These are phyloP conservation scores for Chascanopsetta lugubris DNA, from an alignment of 2,113 vertebrate species.

Conservation along the genomic window DNA sequence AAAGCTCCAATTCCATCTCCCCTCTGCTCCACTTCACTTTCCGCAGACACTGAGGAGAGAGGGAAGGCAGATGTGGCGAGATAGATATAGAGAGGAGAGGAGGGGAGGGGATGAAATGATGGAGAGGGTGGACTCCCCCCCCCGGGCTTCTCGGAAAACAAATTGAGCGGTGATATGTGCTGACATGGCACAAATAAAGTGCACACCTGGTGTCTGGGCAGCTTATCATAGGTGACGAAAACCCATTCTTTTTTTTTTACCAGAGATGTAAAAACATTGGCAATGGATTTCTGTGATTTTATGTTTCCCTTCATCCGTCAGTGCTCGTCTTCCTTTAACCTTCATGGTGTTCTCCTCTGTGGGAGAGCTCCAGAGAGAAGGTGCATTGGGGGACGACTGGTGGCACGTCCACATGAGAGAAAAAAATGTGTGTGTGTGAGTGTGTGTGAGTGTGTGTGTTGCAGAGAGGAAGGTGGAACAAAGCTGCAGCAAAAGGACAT, in stretches of 20 bases:
- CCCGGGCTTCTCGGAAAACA: background rate
- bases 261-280: too few relatives aligned
- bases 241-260: too few relatives aligned
- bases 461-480: background rate
- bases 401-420: background rate
- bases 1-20: constrained; percentile 57
- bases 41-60: constrained; percentile 33
- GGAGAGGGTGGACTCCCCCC: background rate
- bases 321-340: constrained; percentile 23
- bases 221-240: too few relatives aligned
- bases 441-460: background rate
- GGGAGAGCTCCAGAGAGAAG: constrained; percentile 7
- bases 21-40: constrained; percentile 63
- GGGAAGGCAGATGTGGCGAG: constrained; percentile 38
- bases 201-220: too few relatives aligned
- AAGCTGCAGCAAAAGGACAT: background rate
- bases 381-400: background rate
- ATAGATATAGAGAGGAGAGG: constrained; percentile 5
- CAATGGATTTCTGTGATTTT: too few relatives aligned
- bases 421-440: background rate
- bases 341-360: constrained; percentile 16
- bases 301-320: constrained; percentile 9
- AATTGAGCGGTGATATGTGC: background rate
- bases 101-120: background rate
- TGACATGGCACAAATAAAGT: constrained; percentile 10